These are phyloP conservation scores for Malurus cyaneus DNA, from an alignment of 2,113 vertebrate genomes.

Conservation along the genomic window DNA sequence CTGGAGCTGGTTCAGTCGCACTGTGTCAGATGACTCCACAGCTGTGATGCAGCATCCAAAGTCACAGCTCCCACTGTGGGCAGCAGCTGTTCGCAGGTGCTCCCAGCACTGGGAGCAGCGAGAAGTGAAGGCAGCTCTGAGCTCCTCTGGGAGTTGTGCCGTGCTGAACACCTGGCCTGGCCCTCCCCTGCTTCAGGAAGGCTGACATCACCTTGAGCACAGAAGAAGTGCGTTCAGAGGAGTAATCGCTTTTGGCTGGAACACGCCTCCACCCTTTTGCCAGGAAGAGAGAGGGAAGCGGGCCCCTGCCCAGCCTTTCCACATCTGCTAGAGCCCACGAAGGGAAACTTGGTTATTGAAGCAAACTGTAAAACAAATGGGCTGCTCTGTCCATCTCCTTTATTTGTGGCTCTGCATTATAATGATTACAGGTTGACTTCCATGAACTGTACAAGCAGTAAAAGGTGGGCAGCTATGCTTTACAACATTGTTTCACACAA, in stretches of 20 bases:
- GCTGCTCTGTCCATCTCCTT: conserved; percentile 67
- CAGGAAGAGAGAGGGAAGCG: background rate
- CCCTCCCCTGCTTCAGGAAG: fast-evolving
- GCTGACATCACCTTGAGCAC: fast-evolving
- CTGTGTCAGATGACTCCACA: fast-evolving
- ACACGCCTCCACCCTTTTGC: fast-evolving
- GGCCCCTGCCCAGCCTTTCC: background rate
- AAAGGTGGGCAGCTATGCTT: conserved; percentile 71
- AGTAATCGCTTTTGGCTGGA: background rate
- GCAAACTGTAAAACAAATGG: conserved; percentile 39
- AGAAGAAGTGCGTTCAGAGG: background rate
- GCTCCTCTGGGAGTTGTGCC: background rate
- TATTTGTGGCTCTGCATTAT: conserved; percentile 73
- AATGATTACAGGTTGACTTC: conserved; percentile 72
- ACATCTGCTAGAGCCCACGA: background rate
- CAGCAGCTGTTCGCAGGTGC: background rate
- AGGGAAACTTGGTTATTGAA: background rate
- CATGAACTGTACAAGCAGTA: conserved; percentile 76
- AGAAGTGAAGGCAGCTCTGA: background rate
- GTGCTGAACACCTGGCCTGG: background rate
- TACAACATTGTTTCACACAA: conserved; percentile 77
- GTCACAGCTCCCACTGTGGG: fast-evolving
- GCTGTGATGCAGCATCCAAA: background rate
- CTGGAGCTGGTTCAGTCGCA: background rate
- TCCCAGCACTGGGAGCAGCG: background rate